Percentiles rank a stretch among this genome's conserved stretches.
These are phyloP conservation scores for Disparrhopalites patrizii DNA, from an alignment of 2,888 invertebrate genomes.

Conservation along the genomic window DNA sequence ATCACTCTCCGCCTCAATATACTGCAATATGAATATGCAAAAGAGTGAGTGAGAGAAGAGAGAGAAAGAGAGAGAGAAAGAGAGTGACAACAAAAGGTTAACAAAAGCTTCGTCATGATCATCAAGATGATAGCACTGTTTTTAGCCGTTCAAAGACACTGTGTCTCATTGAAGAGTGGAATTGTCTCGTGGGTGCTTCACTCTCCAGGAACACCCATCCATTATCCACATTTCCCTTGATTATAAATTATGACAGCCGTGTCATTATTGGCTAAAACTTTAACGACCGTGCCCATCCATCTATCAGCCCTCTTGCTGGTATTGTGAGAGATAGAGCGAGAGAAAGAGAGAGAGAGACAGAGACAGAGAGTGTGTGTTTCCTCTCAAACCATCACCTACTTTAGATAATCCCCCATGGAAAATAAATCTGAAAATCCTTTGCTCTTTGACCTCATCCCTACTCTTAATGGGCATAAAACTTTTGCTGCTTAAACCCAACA, in stretches of 20 bases:
- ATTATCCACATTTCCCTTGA: slow-evolving; percentile 24
- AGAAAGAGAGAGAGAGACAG: not conserved
- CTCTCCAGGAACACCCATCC: slow-evolving; percentile 27
- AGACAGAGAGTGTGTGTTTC: not conserved
- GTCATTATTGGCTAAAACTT: slow-evolving; percentile 19
- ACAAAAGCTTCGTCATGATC: slow-evolving; percentile 23
- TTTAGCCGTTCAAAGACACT: slow-evolving; percentile 22
- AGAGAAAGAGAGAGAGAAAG: no score
- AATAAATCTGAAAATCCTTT: no score
- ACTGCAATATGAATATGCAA: slow-evolving; percentile 10
- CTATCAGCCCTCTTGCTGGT: not conserved
- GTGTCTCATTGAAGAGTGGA: slow-evolving; percentile 18
- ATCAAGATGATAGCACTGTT: slow-evolving; percentile 25
- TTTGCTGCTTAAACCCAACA: no score
- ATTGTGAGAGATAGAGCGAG: not conserved
- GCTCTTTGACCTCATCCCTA: no score
- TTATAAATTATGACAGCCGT: slow-evolving; percentile 29
- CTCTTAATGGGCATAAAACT: no score
- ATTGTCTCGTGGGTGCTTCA: slow-evolving; percentile 25
- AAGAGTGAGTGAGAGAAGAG: slow-evolving; percentile 2
- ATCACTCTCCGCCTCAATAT: no score
- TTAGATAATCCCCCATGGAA: no score
- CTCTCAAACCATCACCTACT: no score
- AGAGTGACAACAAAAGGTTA: not conserved
- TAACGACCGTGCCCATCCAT: slow-evolving; percentile 18